Percentiles rank a stretch among this genome's conserved stretches.
Conservation (phyloP, 2,888 invertebrate species). For the Apodemia mormo region DNA sequence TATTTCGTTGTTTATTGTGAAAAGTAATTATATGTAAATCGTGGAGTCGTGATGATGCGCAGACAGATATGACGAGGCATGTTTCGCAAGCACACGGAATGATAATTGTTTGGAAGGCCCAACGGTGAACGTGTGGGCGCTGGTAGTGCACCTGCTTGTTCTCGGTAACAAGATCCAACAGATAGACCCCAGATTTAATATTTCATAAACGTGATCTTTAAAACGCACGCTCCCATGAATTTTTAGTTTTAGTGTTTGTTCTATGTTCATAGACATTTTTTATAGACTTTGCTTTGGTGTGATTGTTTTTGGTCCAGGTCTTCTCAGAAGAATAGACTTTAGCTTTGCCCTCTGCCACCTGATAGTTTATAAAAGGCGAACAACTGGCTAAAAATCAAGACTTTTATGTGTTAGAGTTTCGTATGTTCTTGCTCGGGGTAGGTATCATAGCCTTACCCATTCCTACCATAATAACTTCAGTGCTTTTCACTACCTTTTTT, state of each 20-base stretch:
- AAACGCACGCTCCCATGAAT: constrained; percentile 61
- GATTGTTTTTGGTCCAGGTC: too few species aligned
- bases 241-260: constrained; percentile 38
- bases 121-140: constrained; percentile 56
- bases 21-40: constrained; percentile 81
- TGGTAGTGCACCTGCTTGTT: constrained; percentile 64
- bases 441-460: too few species aligned
- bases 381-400: not conserved
- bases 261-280: constrained; percentile 18
- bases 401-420: too few species aligned
- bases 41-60: constrained; percentile 77
- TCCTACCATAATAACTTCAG: too few species aligned
- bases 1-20: constrained; percentile 75
- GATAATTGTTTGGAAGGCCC: constrained; percentile 70
- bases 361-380: too few species aligned
- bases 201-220: constrained; percentile 77
- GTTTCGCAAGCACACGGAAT: constrained; percentile 75
- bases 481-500: too few species aligned
- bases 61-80: constrained; percentile 75
- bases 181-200: constrained; percentile 72
- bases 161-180: constrained; percentile 50
- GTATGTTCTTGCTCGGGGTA: too few species aligned
- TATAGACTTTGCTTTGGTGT: not conserved
- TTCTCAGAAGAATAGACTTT: too few species aligned
- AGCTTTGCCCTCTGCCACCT: too few species aligned